phyloP scores from a whole-genome alignment of 2,113 vertebrate species.

The Todiramphus saurophagus region DNA sequence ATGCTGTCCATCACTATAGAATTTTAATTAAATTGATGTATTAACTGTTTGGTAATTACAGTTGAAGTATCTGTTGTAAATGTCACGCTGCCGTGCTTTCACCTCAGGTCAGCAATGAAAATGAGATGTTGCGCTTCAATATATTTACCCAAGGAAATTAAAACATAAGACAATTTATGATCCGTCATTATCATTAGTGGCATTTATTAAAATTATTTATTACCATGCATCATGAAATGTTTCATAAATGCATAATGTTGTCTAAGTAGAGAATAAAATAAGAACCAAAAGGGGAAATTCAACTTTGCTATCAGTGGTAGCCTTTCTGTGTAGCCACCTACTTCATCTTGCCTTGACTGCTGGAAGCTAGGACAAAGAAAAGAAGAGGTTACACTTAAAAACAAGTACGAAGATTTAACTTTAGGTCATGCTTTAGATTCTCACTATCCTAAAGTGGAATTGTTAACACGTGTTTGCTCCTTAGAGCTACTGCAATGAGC shows the following conservation, averaged over 20 bases:
- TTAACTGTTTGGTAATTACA: conserved; percentile 70
- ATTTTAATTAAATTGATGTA: conserved; percentile 78
- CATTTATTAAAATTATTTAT: conserved; percentile 55
- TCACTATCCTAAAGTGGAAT: neutral
- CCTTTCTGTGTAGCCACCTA: neutral
- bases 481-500: neutral
- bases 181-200: conserved; percentile 31
- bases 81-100: conserved; percentile 44
- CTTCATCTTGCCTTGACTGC: neutral
- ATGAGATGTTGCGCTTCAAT: conserved; percentile 26
- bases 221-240: neutral
- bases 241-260: neutral
- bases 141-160: conserved; percentile 53
- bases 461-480: neutral
- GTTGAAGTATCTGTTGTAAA: conserved; percentile 67
- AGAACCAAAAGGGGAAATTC: neutral
- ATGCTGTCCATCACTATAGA: conserved; percentile 58
- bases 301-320: neutral
- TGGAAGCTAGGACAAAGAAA: neutral
- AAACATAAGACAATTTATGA: conserved; percentile 52
- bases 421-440: neutral
- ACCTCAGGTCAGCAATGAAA: conserved; percentile 49
- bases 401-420: neutral
- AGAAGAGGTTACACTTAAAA: neutral
- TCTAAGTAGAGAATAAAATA: conserved; percentile 8